Conservation (phyloP, 2,113 vertebrate species). For the Perca schrenkii region DNA sequence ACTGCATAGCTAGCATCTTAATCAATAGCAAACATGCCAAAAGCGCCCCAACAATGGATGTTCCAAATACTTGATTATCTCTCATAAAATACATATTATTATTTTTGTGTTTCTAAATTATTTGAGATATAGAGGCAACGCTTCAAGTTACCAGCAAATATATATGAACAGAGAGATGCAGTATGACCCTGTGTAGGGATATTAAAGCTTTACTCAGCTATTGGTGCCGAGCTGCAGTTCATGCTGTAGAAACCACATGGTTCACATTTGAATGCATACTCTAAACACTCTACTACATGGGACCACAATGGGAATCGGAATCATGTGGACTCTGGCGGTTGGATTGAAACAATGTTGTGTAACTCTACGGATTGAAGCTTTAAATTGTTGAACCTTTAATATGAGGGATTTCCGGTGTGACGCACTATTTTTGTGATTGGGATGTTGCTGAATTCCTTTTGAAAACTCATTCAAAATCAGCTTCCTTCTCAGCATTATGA, state of each 20-base stretch:
- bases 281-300: conserved; percentile 19
- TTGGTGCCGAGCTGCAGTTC: conserved; percentile 48
- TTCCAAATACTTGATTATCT: not conserved
- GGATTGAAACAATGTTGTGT: conserved; percentile 4
- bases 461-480: conserved; percentile 9
- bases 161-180: not conserved
- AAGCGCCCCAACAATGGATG: not conserved
- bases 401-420: not conserved
- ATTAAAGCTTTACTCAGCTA: conserved; percentile 2
- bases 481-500: not conserved
- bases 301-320: conserved; percentile 39
- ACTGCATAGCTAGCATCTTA: not conserved
- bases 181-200: not conserved
- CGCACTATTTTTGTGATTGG: not conserved
- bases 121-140: not conserved
- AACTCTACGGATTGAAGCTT: not conserved
- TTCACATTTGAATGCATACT: conserved; percentile 48
- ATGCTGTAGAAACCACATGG: conserved; percentile 50
- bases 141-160: not conserved
- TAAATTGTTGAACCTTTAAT: not conserved
- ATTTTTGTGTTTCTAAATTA: not conserved
- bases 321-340: conserved; percentile 26
- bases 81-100: not conserved
- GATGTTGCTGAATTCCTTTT: conserved; percentile 6
- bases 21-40: not conserved